A percentile compares a stretch with the other conserved stretches of the same genome.
phyloP scores from a whole-genome alignment of 1,140 invertebrate genomes.

The Chrysoperla carnea region DNA sequence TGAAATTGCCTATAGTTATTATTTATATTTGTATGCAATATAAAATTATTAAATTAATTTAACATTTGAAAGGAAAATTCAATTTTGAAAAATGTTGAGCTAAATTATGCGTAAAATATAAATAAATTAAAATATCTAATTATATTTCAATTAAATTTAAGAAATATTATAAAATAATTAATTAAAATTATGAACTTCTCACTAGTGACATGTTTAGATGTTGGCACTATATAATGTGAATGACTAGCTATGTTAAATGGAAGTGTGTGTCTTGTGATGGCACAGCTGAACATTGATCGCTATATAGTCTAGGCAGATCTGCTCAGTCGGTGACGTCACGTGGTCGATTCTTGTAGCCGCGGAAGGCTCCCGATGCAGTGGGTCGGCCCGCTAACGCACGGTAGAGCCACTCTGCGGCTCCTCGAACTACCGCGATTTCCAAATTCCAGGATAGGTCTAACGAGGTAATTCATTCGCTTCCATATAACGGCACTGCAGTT shows the following conservation, averaged over 20 bases:
- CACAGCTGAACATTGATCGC: slow-evolving; percentile 47
- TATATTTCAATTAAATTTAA: no score
- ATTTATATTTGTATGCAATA: no score
- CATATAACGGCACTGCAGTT: slow-evolving; percentile 34
- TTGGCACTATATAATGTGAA: background rate
- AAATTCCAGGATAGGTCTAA: slow-evolving; percentile 36
- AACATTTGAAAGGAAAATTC: no score
- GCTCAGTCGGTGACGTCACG: slow-evolving; percentile 40
- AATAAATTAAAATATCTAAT: no score
- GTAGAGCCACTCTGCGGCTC: slow-evolving; percentile 32
- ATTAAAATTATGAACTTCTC: background rate
- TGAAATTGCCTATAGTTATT: no score
- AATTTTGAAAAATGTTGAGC: no score
- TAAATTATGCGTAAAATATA: no score
- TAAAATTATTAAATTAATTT: no score
- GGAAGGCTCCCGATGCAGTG: slow-evolving; percentile 30
- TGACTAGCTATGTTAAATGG: slow-evolving; percentile 8
- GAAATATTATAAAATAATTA: background rate
- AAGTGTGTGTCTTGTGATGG: slow-evolving; percentile 44
- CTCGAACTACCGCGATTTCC: slow-evolving; percentile 42
- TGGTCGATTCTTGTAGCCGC: slow-evolving; percentile 37
- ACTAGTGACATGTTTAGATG: background rate
- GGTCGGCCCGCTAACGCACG: slow-evolving; percentile 25
- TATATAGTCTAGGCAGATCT: slow-evolving; percentile 36
- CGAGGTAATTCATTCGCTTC: slow-evolving; percentile 37